Base-by-base conservation (phyloP, 2,113 vertebrate species). In the Holacanthus passer region DNA sequence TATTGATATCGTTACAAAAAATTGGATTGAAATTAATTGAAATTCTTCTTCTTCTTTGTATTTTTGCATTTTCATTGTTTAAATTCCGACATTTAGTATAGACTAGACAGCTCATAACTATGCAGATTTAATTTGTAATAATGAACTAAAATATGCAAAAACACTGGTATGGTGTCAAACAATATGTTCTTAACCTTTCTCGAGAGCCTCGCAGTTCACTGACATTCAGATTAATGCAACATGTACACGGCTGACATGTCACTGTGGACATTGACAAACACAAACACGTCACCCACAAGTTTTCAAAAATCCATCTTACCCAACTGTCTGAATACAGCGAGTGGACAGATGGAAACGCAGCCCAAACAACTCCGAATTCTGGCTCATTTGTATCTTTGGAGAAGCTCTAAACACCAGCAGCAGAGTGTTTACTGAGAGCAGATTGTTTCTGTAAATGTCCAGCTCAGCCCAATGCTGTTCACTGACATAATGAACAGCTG, bases 401-500 rank as follows among this genome's bases (percentile, higher is more conserved):
- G 47, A 74, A 20, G n/a, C 81, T 60, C 70, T 78, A 63, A 82
- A 82, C 53, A 71, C 4, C 37, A 63, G 71, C 31, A 53, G 75
- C 60, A 50, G 59, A 60, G 70, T 81, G 56, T 85, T 81, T 80
- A 83, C 73, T 32, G 56, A 67, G 48, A 67, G 53, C 77, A 79
- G 72, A 87, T 80, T 83, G 56, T 65, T 72, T 86, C 60, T 86
- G 37, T 83, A 70, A 83, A 81, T 56, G 88, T 81, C 65, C 71
- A 45, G 73, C 73, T 86, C 74, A 68, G 63, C 66, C 16, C 58
- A 59, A 4, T 41, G 63, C 63, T 71, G 72, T 53, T 67, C 59
- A 39, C 22, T 72, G 79, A 81, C 50, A 83, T 70, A 88, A 85
- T 85, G 77, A 88, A 56, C 86, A 88, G 77, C 82, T 87, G 86